Evolutionary conservation across 2,113 vertebrate species (phyloP), one percentile per base, ranked within the genome.

Genomic region (Neolamprologus hecqui): DNA sequence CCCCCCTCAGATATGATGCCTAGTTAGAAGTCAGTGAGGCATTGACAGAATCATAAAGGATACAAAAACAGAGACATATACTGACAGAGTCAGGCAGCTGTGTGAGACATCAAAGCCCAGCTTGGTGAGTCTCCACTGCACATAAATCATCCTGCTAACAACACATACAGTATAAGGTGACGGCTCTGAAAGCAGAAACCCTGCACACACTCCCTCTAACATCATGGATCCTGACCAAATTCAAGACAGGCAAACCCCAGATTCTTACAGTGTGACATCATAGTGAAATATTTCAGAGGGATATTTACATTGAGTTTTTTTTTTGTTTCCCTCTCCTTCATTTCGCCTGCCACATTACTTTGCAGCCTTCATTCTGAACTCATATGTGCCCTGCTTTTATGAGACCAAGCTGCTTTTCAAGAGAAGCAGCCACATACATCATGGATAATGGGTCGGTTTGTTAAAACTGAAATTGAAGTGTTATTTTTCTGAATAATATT

Each of bases 121-220:
- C 79, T 47, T 23, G 57, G 63, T 84, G 63, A 35, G 33, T 84
- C 84, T 87, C 11, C 79, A 45, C 42, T n/a, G 60, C 79, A 88
- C 65, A 86, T 92, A 94, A 95, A 93, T 94, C 92, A 89, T 26
- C 37, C 73, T 8, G 77, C 80, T 88, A 93, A 88, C 87, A 82
- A 88, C 92, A 86, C 90, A 92, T 40, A 45, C 49, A 77, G 87
- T 89, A 42, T 93, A 63, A 80, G 51, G 77, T 93, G 93, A 90
- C 82, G 53, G 28, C 26, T 51, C 83, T 37, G 57, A 81, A 83
- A 45, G 79, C 5, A 65, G 79, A 73, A 81, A 14, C 12, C 63
- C 60, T 40, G 63, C 63, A 68, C 82, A 57, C 55, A 54, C 80
- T 60, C 40, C 79, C 54, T 75, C 75, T 47, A 14, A 73, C 68